Conservation (phyloP, 2,113 vertebrate species). For the Hipposideros armiger region DNA sequence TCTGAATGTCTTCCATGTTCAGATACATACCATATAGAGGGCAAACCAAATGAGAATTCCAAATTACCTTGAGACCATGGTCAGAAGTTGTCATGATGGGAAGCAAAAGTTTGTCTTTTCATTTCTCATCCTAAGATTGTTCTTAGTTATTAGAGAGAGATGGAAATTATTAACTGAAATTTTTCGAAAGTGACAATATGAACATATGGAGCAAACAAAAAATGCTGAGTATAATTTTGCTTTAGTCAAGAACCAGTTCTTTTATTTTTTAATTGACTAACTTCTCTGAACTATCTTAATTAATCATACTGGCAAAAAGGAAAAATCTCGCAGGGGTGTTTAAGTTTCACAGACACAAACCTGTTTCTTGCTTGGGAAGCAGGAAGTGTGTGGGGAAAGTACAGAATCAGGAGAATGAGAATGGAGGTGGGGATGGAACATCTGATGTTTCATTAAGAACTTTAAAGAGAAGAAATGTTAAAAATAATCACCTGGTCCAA, state of each 20-base stretch:
- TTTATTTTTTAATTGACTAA: slow-evolving; percentile 24
- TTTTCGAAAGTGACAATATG: neutral
- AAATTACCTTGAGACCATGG: neutral
- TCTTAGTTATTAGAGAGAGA: neutral
- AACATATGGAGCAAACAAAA: neutral
- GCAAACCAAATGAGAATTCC: neutral
- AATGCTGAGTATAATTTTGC: slow-evolving; percentile 13
- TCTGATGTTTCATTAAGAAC: neutral
- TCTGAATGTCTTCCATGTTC: neutral
- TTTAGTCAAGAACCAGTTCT: neutral
- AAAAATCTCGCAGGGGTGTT: neutral
- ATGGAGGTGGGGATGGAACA: neutral
- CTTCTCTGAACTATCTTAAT: neutral
- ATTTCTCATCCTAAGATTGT: neutral
- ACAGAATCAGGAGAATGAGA: neutral
- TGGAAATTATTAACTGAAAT: neutral
- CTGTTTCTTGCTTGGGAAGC: neutral
- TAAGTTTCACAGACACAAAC: neutral
- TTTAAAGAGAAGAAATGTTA: neutral
- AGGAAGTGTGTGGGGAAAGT: neutral
- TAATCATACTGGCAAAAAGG: neutral
- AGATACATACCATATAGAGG: neutral
- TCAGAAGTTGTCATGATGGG: neutral
- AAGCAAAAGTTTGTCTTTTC: neutral
- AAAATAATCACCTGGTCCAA: neutral